Evolutionary conservation across 1,140 invertebrate species (phyloP), one percentile per base, ranked within the genome.

Genomic region (Xylocopa sonorina): DNA sequence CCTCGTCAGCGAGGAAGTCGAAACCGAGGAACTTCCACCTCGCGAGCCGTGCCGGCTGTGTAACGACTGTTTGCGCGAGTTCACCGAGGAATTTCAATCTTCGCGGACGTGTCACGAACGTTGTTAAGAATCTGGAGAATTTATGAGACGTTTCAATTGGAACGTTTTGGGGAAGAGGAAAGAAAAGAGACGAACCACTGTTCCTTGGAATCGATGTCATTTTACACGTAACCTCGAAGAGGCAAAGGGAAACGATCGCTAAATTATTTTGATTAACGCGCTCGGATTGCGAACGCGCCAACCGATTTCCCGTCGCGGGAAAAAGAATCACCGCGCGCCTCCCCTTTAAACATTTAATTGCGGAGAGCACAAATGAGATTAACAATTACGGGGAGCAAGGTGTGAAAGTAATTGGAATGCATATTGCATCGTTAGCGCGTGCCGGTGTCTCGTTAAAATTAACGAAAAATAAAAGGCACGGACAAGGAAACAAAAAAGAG

Each of bases 401-500:
- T 79, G 74, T 58, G n/a, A 79, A 57, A 74, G 69, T 74, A 57
- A 79, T 63, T 74, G 69, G 71, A n/a, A 64, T 38, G 48, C 53
- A 77, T 71, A 77, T 77, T 48, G 75, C 75, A 60, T 77, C 66
- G 75, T 77, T 77, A 77, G 55, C 75, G 41, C 43, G 75, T 60
- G 38, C 73, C 48, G 38, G 73, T 66, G 74, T 60, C 75, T 77
- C 75, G 75, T 77, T 77, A 83, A 83, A 83, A 43, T 79, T 84
- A 63, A 60, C 34, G 29, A 67, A 48, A 69, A 18, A 51, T 18
- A 41, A 38, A 24, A 60, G 27, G 27, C 14, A 18, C 16, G 3
- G 18, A 27, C 5, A 48, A 4, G 38, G 27, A 34, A 24, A 16
- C 2, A 21, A 77, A 38, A 27, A 46, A n/a, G 6, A 21, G 9